phyloP scores from a whole-genome alignment of 2,797 vertebrate genomes.

The Crenuchus spilurus region DNA sequence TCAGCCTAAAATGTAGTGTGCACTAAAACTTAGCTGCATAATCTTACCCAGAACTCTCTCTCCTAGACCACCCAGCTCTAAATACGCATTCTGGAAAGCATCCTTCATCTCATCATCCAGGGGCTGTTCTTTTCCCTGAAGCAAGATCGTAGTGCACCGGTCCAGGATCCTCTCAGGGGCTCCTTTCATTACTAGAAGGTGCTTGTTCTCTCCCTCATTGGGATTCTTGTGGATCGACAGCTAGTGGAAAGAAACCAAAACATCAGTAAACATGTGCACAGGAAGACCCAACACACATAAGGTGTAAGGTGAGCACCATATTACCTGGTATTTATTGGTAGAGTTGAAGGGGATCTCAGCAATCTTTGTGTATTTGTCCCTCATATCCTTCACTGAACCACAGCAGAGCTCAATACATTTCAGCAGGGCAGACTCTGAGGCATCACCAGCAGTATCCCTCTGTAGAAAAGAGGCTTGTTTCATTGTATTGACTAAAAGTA shows the following conservation, averaged over 20 bases:
- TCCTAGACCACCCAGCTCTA: conserved; percentile 90
- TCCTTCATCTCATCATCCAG: conserved; percentile 92
- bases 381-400: conserved; percentile 89
- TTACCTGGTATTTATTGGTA: conserved; percentile 97
- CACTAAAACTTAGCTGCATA: too few species aligned
- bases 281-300: background rate
- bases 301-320: background rate
- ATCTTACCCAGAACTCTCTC: conserved; percentile 87
- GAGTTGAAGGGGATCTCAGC: conserved; percentile 96
- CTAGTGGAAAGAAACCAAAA: conserved; percentile 70
- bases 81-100: conserved; percentile 91
- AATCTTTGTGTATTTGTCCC: conserved; percentile 83
- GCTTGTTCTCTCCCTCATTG: conserved; percentile 77
- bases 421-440: conserved; percentile 92
- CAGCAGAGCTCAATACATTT: conserved; percentile 96
- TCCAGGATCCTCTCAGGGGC: conserved; percentile 92
- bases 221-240: conserved; percentile 88
- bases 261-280: conserved; percentile 3
- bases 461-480: conserved; percentile 55
- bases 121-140: conserved; percentile 88
- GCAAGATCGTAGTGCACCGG: conserved; percentile 88
- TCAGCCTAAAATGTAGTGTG: too few species aligned
- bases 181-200: conserved; percentile 94
- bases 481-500: too few species aligned
- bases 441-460: conserved; percentile 93